Evolutionary conservation across 2,888 invertebrate species (phyloP).

Genomic region (Drosophila leonis): DNA sequence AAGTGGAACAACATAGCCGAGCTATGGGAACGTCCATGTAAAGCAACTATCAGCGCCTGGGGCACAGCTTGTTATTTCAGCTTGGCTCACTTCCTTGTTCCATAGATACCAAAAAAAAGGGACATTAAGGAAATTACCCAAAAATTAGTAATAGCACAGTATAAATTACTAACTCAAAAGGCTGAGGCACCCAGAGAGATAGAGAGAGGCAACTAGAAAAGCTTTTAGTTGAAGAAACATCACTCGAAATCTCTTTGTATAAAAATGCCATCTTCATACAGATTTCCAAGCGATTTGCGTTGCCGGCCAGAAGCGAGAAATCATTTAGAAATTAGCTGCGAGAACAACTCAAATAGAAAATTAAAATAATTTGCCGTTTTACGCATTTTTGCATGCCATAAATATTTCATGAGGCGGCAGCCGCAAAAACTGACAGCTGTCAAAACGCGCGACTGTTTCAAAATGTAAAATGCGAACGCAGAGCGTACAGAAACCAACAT

Average conservation of each 20-base stretch:
- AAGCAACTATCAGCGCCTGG: conserved; percentile 77
- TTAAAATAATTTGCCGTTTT: conserved; percentile 62
- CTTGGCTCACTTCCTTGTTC: conserved; percentile 65
- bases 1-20: conserved; percentile 54
- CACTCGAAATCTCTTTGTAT: background rate
- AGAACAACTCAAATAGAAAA: conserved; percentile 31
- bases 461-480: conserved; percentile 50
- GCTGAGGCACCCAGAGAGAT: background rate
- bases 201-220: background rate
- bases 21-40: conserved; percentile 58
- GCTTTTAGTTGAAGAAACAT: background rate
- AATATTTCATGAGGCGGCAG: conserved; percentile 75
- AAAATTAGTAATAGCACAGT: conserved; percentile 64
- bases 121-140: conserved; percentile 82
- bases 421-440: conserved; percentile 77
- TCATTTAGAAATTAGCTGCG: conserved; percentile 18
- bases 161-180: conserved; percentile 60
- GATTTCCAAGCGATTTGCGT: conserved; percentile 14
- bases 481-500: conserved; percentile 53
- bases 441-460: conserved; percentile 72
- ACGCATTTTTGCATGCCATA: conserved; percentile 67
- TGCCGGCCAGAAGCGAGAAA: conserved; percentile 5
- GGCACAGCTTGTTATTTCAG: conserved; percentile 68
- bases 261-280: background rate
- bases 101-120: conserved; percentile 55